Evolutionary conservation across 2,888 invertebrate genomes (phyloP), one percentile per base, ranked within the genome.

Genomic region (Platerodrilus igneus): DNA sequence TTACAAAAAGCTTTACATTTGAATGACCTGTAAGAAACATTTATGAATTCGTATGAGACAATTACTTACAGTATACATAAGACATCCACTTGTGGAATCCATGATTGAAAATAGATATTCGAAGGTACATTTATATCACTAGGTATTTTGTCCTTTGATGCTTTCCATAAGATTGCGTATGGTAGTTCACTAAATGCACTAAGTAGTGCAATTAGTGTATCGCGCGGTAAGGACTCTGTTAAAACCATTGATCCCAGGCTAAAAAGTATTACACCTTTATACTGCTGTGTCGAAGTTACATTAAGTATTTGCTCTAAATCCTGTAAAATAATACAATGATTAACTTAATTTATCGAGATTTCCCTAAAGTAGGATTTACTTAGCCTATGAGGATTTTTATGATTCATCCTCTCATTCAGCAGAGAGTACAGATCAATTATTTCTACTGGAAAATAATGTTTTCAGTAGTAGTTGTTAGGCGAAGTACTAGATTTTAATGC

Each of bases 171-270:
- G 5, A 78, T 72, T 3, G 70, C 68, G 55, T 75, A 73, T n/a
- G 75, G 69, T 25, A 78, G 53, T 20, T 71, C 66, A 0, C 72
- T 71, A 44, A 78, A 68, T 2, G 70, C 75, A 15, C 64, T 60
- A 47, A 77, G 70, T 47, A 78, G 70, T 34, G 66, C 66, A 42
- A 68, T 62, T 28, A 75, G 53, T 46, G 64, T 71, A 11, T 69
- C 64, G 19, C 59, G 60, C 1, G 76, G 71, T 45, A 77, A 73
- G 1, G 73, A 72, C 57, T 76, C 76, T 19, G 74, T 73, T 13
- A 70, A 61, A 1, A 78, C 66, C 71, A 77, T 74, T 4, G 77
- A 77, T 5, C 78, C 78, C 52, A 78, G 74, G 47, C 75, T 75
- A 66, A 77, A 74, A 56, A 74, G 77, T 37, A 78, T 72, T 14